Conservation (phyloP, 2,113 vertebrate species). For the Athene noctua region DNA sequence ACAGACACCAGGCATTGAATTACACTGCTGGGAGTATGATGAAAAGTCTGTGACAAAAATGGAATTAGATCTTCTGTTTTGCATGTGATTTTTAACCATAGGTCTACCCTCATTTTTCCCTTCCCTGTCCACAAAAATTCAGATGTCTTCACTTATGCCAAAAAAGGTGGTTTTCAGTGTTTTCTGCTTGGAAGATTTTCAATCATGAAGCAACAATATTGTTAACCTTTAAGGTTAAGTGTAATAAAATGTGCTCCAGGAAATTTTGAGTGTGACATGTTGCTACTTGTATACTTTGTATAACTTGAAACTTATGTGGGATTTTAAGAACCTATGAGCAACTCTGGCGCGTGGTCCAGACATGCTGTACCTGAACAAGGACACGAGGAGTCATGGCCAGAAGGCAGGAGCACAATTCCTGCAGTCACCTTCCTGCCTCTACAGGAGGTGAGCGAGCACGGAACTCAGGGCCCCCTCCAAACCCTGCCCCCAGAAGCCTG, state of each 20-base stretch:
- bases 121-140: neutral
- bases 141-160: neutral
- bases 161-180: neutral
- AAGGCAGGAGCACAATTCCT: neutral
- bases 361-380: neutral
- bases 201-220: slow-evolving; percentile 15
- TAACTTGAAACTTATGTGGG: neutral
- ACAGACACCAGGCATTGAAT: neutral
- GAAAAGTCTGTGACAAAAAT: neutral
- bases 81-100: neutral
- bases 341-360: neutral
- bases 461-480: neutral
- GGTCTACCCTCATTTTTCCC: neutral
- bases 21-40: neutral
- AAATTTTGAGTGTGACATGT: neutral
- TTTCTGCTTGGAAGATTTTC: slow-evolving; percentile 44
- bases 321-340: neutral
- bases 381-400: neutral
- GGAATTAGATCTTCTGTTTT: neutral
- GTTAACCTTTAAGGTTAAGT: slow-evolving; percentile 37
- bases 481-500: neutral
- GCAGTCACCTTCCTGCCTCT: neutral
- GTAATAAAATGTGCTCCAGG: neutral
- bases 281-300: neutral
- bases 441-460: neutral